These are phyloP conservation scores for Gryon sp. DNA, from an alignment of 1,140 invertebrate species.

Conservation along the genomic window DNA sequence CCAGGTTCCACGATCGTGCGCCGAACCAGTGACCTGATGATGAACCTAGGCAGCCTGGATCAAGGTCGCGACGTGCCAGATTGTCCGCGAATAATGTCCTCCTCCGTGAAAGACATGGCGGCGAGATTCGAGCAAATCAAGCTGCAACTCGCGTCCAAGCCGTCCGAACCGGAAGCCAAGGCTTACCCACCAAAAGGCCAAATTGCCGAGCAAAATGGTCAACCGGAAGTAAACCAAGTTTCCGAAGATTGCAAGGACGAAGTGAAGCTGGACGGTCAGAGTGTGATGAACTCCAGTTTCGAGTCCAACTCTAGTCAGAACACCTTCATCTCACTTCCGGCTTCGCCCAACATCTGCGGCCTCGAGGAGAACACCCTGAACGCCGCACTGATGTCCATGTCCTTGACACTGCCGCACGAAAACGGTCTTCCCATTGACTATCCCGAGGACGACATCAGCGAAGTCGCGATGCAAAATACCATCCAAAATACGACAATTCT, in stretches of 20 bases:
- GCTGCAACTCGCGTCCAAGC: conserved; percentile 36
- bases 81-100: conserved; percentile 70
- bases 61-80: conserved; percentile 74
- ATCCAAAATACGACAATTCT: conserved; percentile 77
- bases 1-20: conserved; percentile 66
- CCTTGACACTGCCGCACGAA: conserved; percentile 75
- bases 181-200: conserved; percentile 48
- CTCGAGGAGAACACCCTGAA: conserved; percentile 72
- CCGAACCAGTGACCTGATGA: conserved; percentile 75
- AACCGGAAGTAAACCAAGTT: conserved; percentile 31
- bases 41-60: conserved; percentile 68
- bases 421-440: conserved; percentile 76
- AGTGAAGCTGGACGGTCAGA: conserved; percentile 51
- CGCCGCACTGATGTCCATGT: conserved; percentile 75
- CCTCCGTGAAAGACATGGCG: conserved; percentile 88
- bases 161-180: conserved; percentile 56
- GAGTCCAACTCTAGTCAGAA: conserved; percentile 71
- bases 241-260: not conserved
- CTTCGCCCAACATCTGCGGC: conserved; percentile 24
- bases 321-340: conserved; percentile 57
- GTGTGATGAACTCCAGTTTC: conserved; percentile 63
- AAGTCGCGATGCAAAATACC: conserved; percentile 78
- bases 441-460: conserved; percentile 78
- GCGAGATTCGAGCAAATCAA: conserved; percentile 88
- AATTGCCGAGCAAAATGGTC: conserved; percentile 25